Conservation (phyloP, 2,113 vertebrate species). For the Lophotis ruficrista region DNA sequence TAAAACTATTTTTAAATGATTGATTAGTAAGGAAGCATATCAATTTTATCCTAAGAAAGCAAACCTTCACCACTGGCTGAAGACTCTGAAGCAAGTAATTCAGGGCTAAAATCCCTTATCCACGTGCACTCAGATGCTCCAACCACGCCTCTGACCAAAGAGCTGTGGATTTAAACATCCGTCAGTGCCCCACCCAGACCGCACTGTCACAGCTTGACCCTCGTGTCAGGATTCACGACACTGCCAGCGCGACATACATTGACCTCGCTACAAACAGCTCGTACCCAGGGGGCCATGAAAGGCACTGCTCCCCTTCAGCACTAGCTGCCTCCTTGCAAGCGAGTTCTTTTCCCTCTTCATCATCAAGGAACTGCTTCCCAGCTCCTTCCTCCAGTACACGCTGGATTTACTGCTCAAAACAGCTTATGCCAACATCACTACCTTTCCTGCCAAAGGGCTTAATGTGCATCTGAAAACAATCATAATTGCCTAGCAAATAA, state of each 20-base stretch:
- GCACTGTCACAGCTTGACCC: rapidly evolving
- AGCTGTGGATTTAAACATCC: rapidly evolving
- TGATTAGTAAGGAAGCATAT: neutral
- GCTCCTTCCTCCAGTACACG: neutral
- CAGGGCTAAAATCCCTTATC: neutral
- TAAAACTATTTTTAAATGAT: neutral
- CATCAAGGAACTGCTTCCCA: neutral
- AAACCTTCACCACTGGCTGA: neutral
- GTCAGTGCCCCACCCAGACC: neutral
- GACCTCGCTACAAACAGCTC: neutral
- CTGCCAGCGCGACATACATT: neutral
- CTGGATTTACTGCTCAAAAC: neutral
- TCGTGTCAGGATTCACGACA: rapidly evolving
- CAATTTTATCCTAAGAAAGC: neutral
- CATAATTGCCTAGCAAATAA: constrained; percentile 3
- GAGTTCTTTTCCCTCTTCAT: neutral
- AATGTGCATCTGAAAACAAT: constrained; percentile 39
- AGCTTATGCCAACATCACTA: neutral
- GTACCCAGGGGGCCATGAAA: too few species aligned
- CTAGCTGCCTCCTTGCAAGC: neutral
- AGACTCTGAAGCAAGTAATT: neutral
- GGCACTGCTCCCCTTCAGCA: neutral
- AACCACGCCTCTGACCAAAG: neutral
- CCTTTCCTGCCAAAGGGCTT: constrained; percentile 16
- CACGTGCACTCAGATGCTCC: neutral